Conservation (phyloP, 2,888 invertebrate genomes). For the Dusona sp. region DNA sequence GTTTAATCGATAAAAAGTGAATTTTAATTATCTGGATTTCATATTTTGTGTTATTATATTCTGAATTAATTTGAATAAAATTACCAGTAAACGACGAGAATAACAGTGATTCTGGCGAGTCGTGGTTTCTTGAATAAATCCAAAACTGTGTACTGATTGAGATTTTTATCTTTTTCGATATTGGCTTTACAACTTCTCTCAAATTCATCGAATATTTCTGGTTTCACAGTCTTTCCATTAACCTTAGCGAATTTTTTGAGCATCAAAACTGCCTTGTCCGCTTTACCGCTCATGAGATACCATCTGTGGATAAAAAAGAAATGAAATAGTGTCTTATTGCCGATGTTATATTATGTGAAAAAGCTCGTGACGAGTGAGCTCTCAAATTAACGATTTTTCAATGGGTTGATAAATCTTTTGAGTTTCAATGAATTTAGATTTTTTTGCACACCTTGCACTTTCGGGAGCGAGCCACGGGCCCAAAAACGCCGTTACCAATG, state of each 20-base stretch:
- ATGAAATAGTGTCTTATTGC: neutral
- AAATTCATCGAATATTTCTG: constrained; percentile 91
- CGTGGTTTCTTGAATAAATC: constrained; percentile 93
- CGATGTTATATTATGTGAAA: neutral
- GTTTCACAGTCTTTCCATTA: constrained; percentile 90
- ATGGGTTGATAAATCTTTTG: neutral
- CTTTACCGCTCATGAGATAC: constrained; percentile 93
- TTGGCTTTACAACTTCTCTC: constrained; percentile 89
- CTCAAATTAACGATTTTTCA: neutral
- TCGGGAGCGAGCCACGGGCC: constrained; percentile 93
- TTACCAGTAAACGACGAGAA: constrained; percentile 93
- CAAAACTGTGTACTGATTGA: constrained; percentile 90
- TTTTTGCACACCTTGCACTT: constrained; percentile 88
- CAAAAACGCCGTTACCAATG: constrained; percentile 89
- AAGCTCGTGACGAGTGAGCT: neutral
- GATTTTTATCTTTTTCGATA: constrained; percentile 89
- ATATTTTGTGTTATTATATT: no score
- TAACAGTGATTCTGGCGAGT: constrained; percentile 90
- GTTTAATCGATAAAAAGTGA: neutral
- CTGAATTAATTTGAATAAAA: neutral
- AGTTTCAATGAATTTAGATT: neutral
- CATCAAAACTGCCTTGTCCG: constrained; percentile 92
- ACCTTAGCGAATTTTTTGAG: constrained; percentile 92
- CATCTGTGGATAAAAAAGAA: constrained; percentile 85
- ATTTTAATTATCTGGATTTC: neutral